Base-by-base conservation (phyloP, 2,113 vertebrate species). In the Charadrius vociferus region DNA sequence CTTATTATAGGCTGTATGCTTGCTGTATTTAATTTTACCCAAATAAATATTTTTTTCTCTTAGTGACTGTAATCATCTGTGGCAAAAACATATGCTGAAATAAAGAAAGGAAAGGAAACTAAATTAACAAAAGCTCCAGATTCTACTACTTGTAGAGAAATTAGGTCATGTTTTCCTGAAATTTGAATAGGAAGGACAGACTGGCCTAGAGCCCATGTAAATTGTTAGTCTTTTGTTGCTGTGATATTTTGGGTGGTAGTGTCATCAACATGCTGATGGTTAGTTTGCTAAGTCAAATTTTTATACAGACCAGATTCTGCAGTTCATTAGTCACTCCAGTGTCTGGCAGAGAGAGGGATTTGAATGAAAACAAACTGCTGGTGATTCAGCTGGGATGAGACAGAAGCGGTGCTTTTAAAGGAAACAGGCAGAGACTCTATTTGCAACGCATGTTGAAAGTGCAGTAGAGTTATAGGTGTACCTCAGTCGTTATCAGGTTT, bases 201-300 rank as follows among this genome's bases (percentile, higher is more conserved):
- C 63, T 94, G 86, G 92, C 87, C 79, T 68, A 88, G 45, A 72
- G 91, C 73, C 85, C 18, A 6, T 90, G 82, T 92, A 92, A 83
- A 95, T 93, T 95, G 87, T 91, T 95, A 52, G 52, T 96, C 55
- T 91, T 81, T 65, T 97, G 89, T 97, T 96, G 37, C 59, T 93
- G 86, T 86, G 85, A 67, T 94, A 87, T 88, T 96, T 92, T 93
- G 68, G 88, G 85, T 96, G 85, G 86, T 85, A 83, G 90, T 95
- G 93, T 95, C 79, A 95, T 97, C 93, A 97, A 49, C 74, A 82
- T 95, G 53, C 85, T 78, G 82, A 77, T 90, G 89, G 70, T 83
- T 96, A 88, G 86, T 88, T 95, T 93, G 71, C 66, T 65, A 94
- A 96, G 87, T 93, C 87, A 94, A 87, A 50, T 91, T 97, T 97